Base-by-base conservation (phyloP, 1,140 invertebrate species). In the Nephotettix cincticeps region DNA sequence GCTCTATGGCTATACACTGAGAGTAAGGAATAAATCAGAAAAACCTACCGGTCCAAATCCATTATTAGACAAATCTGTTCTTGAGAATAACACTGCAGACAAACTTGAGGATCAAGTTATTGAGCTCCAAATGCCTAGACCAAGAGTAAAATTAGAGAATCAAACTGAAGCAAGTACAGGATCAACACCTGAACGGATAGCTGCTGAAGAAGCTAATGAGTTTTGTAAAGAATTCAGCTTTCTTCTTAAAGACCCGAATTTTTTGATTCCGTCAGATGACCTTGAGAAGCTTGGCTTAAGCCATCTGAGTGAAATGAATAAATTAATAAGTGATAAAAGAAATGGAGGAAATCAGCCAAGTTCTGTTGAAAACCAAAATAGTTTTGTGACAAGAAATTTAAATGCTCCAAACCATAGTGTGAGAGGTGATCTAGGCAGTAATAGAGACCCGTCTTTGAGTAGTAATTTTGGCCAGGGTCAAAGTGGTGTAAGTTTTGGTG, bases 301-400 rank as follows among this genome's bases (percentile, higher is more conserved):
- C 13, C 56, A 61, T n/a, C 25, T 61, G 23, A 25, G 56, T 61
- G 56, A 61, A 28, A 61, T 61, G 56, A 61, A 25, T 61, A 29
- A 28, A 9, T 28, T 61, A 23, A 13, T 61, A 25, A 61, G n/a
- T 29, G 27, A 61, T 9, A 61, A 23, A n/a, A 61, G 56, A 9
- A 29, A 27, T 25, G 27, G 23, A 6, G 25, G 21, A 11, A 25
- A 9, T 27, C 6, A 2, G 9, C 13, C 1, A 27, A 11, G 4
- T 6, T 28, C 14, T 51, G 3, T 51, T 27, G 27, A 61, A 27
- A 23, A 4, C 28, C 56, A 61, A n/a, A 25, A 61, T 2, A 61
- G 28, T 14, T 14, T 28, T 27, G n/a, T n/a, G n/a, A n/a, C n/a
- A n/a, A n/a, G n/a, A n/a, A n/a, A n/a, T n/a, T n/a, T n/a, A n/a